Base-by-base conservation (phyloP, 2,797 vertebrate species). In the Epinephelus malabaricus region DNA sequence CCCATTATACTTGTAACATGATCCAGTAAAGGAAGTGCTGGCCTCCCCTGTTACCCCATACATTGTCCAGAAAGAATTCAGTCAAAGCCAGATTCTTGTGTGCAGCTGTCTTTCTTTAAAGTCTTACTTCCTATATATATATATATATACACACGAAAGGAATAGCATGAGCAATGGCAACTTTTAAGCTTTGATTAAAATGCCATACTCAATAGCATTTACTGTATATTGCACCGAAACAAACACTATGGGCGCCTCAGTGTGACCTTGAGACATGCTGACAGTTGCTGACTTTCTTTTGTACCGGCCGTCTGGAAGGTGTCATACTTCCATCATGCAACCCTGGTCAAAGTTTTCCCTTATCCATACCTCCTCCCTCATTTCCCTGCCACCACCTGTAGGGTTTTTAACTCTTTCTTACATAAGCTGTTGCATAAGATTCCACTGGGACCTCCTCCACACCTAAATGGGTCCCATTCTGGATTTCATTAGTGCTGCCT, bases 391-490 rank as follows among this genome's bases (percentile, higher is more conserved):
- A 8, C 21, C 19, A 54, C 13, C 27, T 11, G 17, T 40, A 7
- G 15, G 2, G 18, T 15, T 27, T 66, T 43, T 17, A 21, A 38
- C 21, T 13, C 15, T 21, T 40, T 53, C 60, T 79, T 79, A 43
- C 27, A 51, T 58, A 79, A 86, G 11, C 34, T 18, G 21, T 83
- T 80, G n/a, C 69, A 40, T 49, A 77, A 50, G n/a, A 62, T 40
- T 51, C 69, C 51, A 17, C 17, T 12, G 34, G 19, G 18, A n/a
- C 19, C 45, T n/a, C 55, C 34, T 40, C 15, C 25, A 5, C 2
- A n/a, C 34, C 15, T 45, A 21, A 18, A n/a, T 60, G 47, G 15
- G 13, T 6, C 30, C 5, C 19, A n/a, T 6, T 75, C 70, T 78
- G 71, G 43, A 34, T 65, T 82, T 34, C 27, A 49, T 79, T 65